Conservation (phyloP, 2,888 invertebrate genomes). For the Acanthopleura granulata region DNA sequence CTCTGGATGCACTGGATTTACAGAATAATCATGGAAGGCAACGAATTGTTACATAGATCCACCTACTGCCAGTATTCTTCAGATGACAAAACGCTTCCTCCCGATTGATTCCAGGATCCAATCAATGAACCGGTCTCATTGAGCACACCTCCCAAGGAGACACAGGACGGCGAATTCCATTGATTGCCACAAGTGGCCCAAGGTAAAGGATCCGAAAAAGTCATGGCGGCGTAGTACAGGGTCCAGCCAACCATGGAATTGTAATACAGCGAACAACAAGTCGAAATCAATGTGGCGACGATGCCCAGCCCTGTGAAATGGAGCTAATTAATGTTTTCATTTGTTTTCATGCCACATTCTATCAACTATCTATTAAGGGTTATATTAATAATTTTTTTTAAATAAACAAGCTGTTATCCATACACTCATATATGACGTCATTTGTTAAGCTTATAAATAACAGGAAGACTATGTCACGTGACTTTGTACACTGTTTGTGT, state of each 20-base stretch:
- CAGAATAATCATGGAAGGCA: no score
- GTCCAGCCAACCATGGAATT: conserved; percentile 72
- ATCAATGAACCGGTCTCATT: background rate
- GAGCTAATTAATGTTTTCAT: background rate
- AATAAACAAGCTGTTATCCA: no score
- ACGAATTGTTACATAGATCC: no score
- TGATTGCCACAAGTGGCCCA: conserved; percentile 36
- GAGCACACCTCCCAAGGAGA: background rate
- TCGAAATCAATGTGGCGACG: background rate
- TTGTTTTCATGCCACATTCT: no score
- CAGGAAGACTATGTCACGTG: no score
- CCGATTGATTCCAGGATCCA: background rate
- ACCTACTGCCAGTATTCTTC: conserved; percentile 14
- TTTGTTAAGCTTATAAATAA: no score
- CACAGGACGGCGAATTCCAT: conserved; percentile 29
- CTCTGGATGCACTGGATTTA: no score
- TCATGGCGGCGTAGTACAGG: conserved; percentile 64
- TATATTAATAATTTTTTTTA: no score
- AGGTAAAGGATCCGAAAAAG: conserved; percentile 49
- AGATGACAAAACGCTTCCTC: background rate
- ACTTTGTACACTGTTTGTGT: no score
- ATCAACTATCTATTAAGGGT: no score
- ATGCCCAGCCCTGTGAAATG: conserved; percentile 27
- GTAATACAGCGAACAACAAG: conserved; percentile 69
- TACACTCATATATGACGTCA: no score